Base-by-base conservation (phyloP, 2,888 invertebrate genomes). In the Leuctra nigra region DNA sequence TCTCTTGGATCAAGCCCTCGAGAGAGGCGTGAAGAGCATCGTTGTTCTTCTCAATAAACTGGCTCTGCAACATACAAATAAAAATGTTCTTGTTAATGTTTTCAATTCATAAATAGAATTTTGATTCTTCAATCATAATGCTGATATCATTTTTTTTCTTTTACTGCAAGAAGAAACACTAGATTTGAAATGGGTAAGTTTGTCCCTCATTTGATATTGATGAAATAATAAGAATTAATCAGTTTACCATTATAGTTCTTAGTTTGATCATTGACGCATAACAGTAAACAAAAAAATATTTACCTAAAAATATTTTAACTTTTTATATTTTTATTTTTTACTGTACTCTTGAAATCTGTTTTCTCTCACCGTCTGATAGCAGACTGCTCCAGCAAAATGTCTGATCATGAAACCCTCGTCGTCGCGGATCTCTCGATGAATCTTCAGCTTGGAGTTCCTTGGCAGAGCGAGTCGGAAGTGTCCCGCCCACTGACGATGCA, bases 41-140 rank as follows among this genome's bases (percentile, higher is more conserved):
- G 72, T 98, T 99, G 76, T 98, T 98, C 75, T 98, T 99, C 69
- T 96, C 98, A 64, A 98, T 91, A 71, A 99, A 99, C 73, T 92
- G 90, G 67, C 82, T 86, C 91, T 91, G 73, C 35, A 68, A 68
- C 58, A 9, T 18, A 22, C 13, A 38, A 38, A n/a, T n/a, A n/a
- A n/a, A n/a, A n/a, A n/a, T n/a, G n/a, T n/a, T n/a, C n/a, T n/a
- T n/a, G n/a, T n/a, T n/a, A n/a, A n/a, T n/a, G n/a, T n/a, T n/a
- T n/a, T n/a, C n/a, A n/a, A n/a, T n/a, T n/a, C n/a, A n/a, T n/a
- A n/a, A n/a, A n/a, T n/a, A n/a, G n/a, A n/a, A n/a, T n/a, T n/a
- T n/a, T n/a, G n/a, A n/a, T n/a, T n/a, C 18, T 35, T 35, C 13
- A 11, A 35, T 11, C 16, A 41, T 7, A 41, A 7, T 11, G 16